These are phyloP conservation scores for Lipophrys pholis DNA, from an alignment of 2,113 vertebrate genomes.

Conservation along the genomic window DNA sequence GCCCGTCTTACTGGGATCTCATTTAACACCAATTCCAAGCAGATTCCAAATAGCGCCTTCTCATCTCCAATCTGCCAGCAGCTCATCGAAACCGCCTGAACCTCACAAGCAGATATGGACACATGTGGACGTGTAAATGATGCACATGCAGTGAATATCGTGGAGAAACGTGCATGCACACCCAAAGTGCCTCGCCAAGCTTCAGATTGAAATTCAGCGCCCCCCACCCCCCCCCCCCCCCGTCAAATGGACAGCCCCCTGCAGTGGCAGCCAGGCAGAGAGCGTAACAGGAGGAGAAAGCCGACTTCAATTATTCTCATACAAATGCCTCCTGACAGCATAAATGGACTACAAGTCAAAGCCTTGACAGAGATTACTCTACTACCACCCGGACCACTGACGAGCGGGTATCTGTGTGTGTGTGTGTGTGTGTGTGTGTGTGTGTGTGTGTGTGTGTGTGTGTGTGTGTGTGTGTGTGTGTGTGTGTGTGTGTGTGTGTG, in stretches of 20 bases:
- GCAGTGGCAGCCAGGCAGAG: slow-evolving; percentile 16
- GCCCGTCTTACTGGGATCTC: slow-evolving; percentile 6
- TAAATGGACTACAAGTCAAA: slow-evolving; percentile 32
- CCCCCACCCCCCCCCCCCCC: neutral
- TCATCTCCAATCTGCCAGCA: slow-evolving; percentile 12
- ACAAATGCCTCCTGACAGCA: slow-evolving; percentile 31
- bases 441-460: slow-evolving; percentile 17
- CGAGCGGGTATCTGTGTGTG: slow-evolving; percentile 12
- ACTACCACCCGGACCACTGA: slow-evolving; percentile 24
- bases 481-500: slow-evolving; percentile 30
- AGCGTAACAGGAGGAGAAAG: slow-evolving; percentile 34
- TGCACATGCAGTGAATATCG: neutral
- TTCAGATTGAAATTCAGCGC: slow-evolving; percentile 23
- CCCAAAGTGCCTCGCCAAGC: neutral
- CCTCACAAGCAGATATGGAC: neutral
- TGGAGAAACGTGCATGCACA: neutral
- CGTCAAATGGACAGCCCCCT: slow-evolving; percentile 15
- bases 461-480: slow-evolving; percentile 27
- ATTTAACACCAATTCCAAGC: neutral
- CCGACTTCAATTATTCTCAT: slow-evolving; percentile 18
- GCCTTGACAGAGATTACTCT: slow-evolving; percentile 18
- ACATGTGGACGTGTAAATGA: neutral
- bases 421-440: neutral
- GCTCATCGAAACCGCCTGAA: slow-evolving; percentile 2
- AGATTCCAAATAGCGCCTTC: slow-evolving; percentile 30